Percentiles rank a stretch among this genome's conserved stretches.
These are phyloP conservation scores for Callitettix versicolor DNA, from an alignment of 1,140 invertebrate genomes.

Conservation along the genomic window DNA sequence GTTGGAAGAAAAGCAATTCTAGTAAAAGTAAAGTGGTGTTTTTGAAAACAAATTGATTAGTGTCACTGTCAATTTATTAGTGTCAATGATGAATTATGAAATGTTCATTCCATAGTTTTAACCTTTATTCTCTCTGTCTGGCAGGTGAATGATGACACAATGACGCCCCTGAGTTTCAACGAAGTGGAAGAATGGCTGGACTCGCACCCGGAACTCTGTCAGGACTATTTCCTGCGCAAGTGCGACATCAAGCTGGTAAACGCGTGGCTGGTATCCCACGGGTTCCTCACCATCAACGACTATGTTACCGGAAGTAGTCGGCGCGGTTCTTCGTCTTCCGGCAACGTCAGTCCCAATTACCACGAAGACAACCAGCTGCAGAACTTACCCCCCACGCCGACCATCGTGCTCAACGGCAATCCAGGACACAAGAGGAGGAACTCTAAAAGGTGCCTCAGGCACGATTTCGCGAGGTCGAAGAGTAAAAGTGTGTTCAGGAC, in stretches of 20 bases:
- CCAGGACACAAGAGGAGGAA: slow-evolving; percentile 27
- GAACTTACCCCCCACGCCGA: slow-evolving; percentile 2
- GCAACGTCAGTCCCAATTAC: slow-evolving; percentile 18
- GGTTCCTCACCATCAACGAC: slow-evolving; percentile 35
- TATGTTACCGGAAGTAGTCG: slow-evolving; percentile 22
- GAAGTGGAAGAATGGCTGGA: slow-evolving; percentile 41
- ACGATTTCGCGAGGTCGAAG: slow-evolving; percentile 41
- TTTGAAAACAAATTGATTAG: too few relatives aligned
- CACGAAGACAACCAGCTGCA: slow-evolving; percentile 20
- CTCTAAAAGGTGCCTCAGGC: slow-evolving; percentile 39
- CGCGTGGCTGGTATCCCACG: slow-evolving; percentile 39
- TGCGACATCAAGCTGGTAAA: slow-evolving; percentile 38
- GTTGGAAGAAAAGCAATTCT: too few relatives aligned
- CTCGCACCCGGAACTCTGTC: slow-evolving; percentile 33
- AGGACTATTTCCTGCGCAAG: slow-evolving; percentile 39
- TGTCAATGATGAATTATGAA: too few relatives aligned
- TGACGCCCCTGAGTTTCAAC: slow-evolving; percentile 27
- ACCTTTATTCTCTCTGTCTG: too few relatives aligned
- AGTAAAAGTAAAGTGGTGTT: too few relatives aligned
- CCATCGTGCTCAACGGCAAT: slow-evolving; percentile 13
- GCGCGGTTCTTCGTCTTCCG: slow-evolving; percentile 16
- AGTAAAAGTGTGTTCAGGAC: slow-evolving; percentile 38
- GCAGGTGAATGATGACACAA: too few relatives aligned
- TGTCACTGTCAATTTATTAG: too few relatives aligned
- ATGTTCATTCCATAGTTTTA: too few relatives aligned